phyloP scores from a whole-genome alignment of 2,113 vertebrate genomes.

The Silurus glanis region DNA sequence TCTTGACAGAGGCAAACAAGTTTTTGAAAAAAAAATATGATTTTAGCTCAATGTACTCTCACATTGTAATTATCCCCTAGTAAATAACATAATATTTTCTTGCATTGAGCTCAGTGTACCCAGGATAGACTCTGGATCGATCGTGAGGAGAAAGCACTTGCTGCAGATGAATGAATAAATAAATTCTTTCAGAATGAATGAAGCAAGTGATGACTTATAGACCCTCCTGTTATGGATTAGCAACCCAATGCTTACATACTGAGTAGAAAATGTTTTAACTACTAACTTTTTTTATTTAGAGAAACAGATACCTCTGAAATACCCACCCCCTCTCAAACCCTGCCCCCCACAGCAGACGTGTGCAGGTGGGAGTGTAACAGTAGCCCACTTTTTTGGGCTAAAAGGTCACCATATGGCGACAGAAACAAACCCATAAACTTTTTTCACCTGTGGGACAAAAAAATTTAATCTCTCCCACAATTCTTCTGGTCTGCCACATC shows the following conservation, averaged over 20 bases:
- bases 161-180: background rate
- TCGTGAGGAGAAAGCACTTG: background rate
- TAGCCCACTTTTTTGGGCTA: background rate
- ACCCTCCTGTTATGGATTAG: background rate
- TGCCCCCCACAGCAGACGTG: background rate
- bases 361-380: background rate
- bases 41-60: background rate
- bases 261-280: background rate
- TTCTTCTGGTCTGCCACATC: too few relatives aligned
- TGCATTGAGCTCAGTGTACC: background rate
- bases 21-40: background rate
- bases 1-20: background rate
- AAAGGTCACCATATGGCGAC: slow-evolving; percentile 5
- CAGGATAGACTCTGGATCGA: background rate
- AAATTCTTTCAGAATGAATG: background rate
- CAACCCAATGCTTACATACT: background rate
- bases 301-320: background rate
- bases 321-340: too few relatives aligned
- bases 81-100: background rate
- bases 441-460: background rate
- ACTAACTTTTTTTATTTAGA: background rate
- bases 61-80: background rate
- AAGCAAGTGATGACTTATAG: background rate
- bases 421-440: background rate
- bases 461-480: too few relatives aligned